phyloP scores from a whole-genome alignment of 2,113 vertebrate genomes.

The Osmerus mordax region DNA sequence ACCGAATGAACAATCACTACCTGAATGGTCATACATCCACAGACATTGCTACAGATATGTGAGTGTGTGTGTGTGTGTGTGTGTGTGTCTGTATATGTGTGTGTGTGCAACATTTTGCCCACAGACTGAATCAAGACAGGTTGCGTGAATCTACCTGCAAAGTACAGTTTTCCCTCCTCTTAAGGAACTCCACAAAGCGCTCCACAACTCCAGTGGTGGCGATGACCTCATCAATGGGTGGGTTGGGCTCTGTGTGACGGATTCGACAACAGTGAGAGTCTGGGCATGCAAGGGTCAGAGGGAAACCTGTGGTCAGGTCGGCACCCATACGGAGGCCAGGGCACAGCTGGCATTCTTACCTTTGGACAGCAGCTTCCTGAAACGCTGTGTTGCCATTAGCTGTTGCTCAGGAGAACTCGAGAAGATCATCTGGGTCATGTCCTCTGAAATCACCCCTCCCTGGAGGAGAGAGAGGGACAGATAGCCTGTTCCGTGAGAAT shows the following conservation, averaged over 20 bases:
- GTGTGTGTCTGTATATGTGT: neutral
- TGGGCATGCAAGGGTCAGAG: neutral
- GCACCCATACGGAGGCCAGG: too few species aligned
- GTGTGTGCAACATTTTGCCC: neutral
- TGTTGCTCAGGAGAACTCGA: conserved; percentile 93
- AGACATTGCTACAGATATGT: neutral
- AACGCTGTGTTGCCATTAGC: conserved; percentile 95
- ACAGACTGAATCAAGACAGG: neutral
- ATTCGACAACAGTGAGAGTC: neutral
- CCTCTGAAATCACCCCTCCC: conserved; percentile 87
- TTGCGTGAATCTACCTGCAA: conserved; percentile 79
- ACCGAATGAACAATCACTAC: conserved; percentile 18
- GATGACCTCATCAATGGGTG: conserved; percentile 97
- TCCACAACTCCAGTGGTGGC: conserved; percentile 91
- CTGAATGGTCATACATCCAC: neutral
- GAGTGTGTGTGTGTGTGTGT: neutral
- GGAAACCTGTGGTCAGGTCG: neutral
- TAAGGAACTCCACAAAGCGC: conserved; percentile 96
- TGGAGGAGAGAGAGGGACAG: conserved; percentile 19
- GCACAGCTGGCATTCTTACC: conserved; percentile 64
- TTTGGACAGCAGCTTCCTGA: conserved; percentile 97
- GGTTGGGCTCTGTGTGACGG: conserved; percentile 84
- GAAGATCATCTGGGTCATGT: conserved; percentile 99
- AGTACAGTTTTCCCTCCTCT: conserved; percentile 95
- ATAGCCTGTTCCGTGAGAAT: too few species aligned